These are phyloP conservation scores for Deilephila porcellus DNA, from an alignment of 2,888 invertebrate species.

Conservation along the genomic window DNA sequence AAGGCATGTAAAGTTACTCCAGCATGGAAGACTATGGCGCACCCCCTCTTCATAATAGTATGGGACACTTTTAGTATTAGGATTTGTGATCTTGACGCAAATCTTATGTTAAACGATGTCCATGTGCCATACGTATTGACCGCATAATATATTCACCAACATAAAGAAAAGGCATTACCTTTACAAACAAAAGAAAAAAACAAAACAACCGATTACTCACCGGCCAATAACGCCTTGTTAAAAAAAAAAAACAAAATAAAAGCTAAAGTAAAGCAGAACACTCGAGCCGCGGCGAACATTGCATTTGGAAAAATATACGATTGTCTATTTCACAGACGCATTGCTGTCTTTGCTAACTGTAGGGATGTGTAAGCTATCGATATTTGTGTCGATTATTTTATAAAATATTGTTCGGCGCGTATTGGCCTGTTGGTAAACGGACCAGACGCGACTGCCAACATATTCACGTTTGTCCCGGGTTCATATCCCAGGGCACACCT, in stretches of 20 bases:
- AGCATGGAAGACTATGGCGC: too few relatives aligned
- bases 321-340: constrained; percentile 31
- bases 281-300: constrained; percentile 20
- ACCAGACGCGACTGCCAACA: too few relatives aligned
- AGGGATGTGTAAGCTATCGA: constrained; percentile 5
- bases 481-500: too few relatives aligned
- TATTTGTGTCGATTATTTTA: not conserved
- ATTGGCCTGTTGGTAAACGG: too few relatives aligned
- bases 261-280: constrained; percentile 29
- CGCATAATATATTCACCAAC: too few relatives aligned
- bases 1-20: too few relatives aligned
- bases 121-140: too few relatives aligned
- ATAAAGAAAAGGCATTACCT: not conserved
- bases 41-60: too few relatives aligned
- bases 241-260: constrained; percentile 40
- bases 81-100: too few relatives aligned
- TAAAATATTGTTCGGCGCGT: not conserved
- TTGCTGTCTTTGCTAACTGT: constrained; percentile 25
- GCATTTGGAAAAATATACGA: constrained; percentile 32
- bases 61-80: too few relatives aligned
- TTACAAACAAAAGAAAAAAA: not conserved
- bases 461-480: too few relatives aligned
- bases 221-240: constrained; percentile 1
- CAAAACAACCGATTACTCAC: not conserved
- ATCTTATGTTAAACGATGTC: too few relatives aligned